Base-by-base conservation (phyloP, 2,113 vertebrate species). In the Barbus barbus region DNA sequence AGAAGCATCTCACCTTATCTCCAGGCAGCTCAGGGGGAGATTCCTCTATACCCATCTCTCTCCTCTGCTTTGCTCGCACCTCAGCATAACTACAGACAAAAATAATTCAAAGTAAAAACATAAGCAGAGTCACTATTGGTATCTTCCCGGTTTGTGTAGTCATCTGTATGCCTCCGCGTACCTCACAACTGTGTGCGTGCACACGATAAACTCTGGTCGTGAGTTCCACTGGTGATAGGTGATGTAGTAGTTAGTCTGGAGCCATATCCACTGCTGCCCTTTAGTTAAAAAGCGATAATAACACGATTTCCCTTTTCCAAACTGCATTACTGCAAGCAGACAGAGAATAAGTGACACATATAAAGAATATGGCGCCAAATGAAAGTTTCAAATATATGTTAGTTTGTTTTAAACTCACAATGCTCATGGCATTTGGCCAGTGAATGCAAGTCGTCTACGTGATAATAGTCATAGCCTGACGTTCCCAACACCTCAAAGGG, bases 161-260 rank as follows among this genome's bases (percentile, higher is more conserved):
- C 7, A 28, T 12, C n/a, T n/a, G 5, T 14, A 3, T 56, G n/a
- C 22, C 41, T 28, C 44, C 41, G 9, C 2, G 4, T 95, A 98
- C 97, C 98, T 98, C 88, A 99, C 97, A 81, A 99, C 97, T 20
- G 96, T 98, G 93, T 99, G 98, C 1, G 97, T 98, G 91, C 98
- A 99, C 83, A 99, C 97, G 75, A 99, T 99, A 87, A 99, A 99
- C 92, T 99, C 98, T 3, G 98, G 98, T 82, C 97, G 96, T 80
- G 97, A 99, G 94, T 99, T 99, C 98, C 98, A 99, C 91, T 99
- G 97, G 90, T 99, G 97, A 87, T 99, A 99, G 41, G 98, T 99
- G 91, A 99, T 99, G 90, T 99, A 99, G 93, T 98, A 98, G 89
- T 96, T 97, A 56, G 97, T 99, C 84, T 99, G 98, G 56, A 99